Base-by-base conservation (phyloP, 2,113 vertebrate genomes). In the Oreochromis tanganicae region DNA sequence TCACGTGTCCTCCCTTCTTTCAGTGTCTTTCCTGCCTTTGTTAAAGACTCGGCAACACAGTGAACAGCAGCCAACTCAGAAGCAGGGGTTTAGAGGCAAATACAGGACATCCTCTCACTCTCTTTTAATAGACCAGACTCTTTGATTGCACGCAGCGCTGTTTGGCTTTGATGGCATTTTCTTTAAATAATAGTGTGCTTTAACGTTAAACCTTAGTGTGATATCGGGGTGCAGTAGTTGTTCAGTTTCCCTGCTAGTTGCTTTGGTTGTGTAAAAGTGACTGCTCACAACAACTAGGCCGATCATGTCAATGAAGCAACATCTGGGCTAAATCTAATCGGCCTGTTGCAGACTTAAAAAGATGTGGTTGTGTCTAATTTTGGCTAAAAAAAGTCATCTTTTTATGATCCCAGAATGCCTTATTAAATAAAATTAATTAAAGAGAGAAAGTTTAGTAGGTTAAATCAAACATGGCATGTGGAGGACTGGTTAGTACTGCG, bases 21-120 rank as follows among this genome's bases (percentile, higher is more conserved):
- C 87, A 59, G 83, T 88, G 93, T 94, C 94, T 95, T 96, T 96
- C 94, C 96, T 95, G 95, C 75, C 90, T 95, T 96, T 96, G 95
- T 96, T 93, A 89, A 87, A 79, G 86, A 14, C 48, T 90, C 88
- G 29, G 91, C 93, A 88, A 71, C 75, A 78, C 43, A 24, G 82
- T 6, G 73, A 92, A 83, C 82, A 86, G 90, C 93, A 85, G 87
- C 88, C 85, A 89, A 66, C 61, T 68, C 82, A 91, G 89, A 89
- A 94, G 83, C 86, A 86, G 46, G 78, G 5, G 80, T 91, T 93
- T 88, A 66, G 68, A 80, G 81, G 80, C 86, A 82, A 92, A 92
- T 90, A 91, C 91, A 94, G 93, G 90, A 93, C 87, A 91, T 95
- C 91, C 93, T 94, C 90, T 90, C 83, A 24, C 92, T 87, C 81